Evolutionary conservation across 1,140 invertebrate species (phyloP).

Genomic region (Orchesella cincta): DNA sequence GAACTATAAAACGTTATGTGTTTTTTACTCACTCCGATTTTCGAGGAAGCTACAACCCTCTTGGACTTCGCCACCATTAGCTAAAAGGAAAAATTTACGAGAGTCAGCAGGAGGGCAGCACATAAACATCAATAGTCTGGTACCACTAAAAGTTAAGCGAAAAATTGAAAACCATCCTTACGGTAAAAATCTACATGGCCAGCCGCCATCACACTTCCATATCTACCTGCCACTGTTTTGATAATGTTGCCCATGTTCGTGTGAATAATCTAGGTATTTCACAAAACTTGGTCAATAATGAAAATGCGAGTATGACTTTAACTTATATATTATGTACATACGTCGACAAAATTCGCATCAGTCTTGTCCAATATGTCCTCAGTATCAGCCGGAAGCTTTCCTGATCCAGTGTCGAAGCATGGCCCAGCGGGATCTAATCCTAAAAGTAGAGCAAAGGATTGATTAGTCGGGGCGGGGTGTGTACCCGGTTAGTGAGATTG

Average conservation of each 20-base stretch:
- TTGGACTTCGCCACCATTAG: slow-evolving; percentile 4
- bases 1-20: neutral
- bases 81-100: neutral
- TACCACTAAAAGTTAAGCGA: too few relatives aligned
- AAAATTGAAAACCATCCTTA: too few relatives aligned
- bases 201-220: slow-evolving; percentile 6
- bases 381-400: neutral
- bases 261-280: neutral
- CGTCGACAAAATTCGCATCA: slow-evolving; percentile 12
- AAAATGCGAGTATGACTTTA: neutral
- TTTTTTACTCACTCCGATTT: neutral
- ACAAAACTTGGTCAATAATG: neutral
- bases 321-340: neutral
- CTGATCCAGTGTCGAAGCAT: neutral
- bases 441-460: neutral
- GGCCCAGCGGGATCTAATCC: slow-evolving; percentile 19
- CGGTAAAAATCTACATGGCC: slow-evolving; percentile 23
- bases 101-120: too few relatives aligned
- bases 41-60: neutral
- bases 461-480: too few relatives aligned
- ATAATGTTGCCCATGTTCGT: slow-evolving; percentile 20
- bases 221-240: neutral
- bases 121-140: too few relatives aligned
- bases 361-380: neutral
- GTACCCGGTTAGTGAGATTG: neutral